A percentile compares a stretch with the other conserved stretches of the same genome.
Conservation (phyloP, 2,888 invertebrate species). For the Dynastes grantii region DNA sequence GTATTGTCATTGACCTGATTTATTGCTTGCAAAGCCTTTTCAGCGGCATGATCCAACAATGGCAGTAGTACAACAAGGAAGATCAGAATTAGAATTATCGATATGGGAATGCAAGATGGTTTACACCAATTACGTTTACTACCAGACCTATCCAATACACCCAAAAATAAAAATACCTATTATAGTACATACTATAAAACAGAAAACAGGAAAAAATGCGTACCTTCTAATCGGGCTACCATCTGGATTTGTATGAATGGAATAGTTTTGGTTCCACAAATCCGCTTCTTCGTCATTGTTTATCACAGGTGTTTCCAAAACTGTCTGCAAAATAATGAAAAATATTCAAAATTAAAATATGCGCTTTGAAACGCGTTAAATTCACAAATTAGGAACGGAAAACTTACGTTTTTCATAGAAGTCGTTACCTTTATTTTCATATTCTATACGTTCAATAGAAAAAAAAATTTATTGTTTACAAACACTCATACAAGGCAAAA, state of each 20-base stretch:
- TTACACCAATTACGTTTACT: constrained; percentile 80
- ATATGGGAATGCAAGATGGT: constrained; percentile 89
- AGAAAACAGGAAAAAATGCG: constrained; percentile 58
- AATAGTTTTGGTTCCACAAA: constrained; percentile 85
- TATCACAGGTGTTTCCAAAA: constrained; percentile 79
- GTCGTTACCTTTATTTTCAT: constrained; percentile 41
- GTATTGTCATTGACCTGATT: constrained; percentile 64
- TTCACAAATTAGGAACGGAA: neutral
- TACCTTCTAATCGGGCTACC: constrained; percentile 76
- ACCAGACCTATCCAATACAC: constrained; percentile 71
- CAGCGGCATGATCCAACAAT: constrained; percentile 80
- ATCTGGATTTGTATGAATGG: constrained; percentile 77
- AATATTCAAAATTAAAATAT: neutral
- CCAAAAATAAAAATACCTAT: constrained; percentile 11
- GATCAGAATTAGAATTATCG: constrained; percentile 84
- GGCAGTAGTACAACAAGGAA: constrained; percentile 86
- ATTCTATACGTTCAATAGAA: constrained; percentile 1
- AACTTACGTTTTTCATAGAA: constrained; percentile 42
- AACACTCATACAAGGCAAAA: constrained; percentile 16
- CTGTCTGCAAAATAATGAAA: constrained; percentile 73
- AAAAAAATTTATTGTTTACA: constrained; percentile 4
- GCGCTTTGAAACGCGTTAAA: neutral
- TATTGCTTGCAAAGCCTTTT: constrained; percentile 67
- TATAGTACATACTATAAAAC: constrained; percentile 4
- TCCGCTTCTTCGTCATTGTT: constrained; percentile 81